A percentile compares a stretch with the other conserved stretches of the same genome.
These are phyloP conservation scores for Chlamydotis undulata DNA, from an alignment of 2,113 vertebrate genomes.

Conservation along the genomic window DNA sequence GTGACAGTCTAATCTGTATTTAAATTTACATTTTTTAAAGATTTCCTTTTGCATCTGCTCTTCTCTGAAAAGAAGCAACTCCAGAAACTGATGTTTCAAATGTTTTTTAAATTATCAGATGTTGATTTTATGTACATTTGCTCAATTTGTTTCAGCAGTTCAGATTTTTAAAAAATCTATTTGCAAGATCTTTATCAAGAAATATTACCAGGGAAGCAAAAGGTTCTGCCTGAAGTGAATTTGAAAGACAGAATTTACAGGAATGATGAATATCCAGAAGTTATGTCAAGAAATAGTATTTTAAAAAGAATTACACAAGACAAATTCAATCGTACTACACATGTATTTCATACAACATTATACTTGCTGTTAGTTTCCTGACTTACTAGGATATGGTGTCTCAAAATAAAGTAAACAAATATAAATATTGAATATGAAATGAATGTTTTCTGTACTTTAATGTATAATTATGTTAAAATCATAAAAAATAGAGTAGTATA, in stretches of 20 bases:
- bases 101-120: background rate
- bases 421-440: background rate
- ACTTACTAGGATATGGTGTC: background rate
- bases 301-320: background rate
- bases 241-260: background rate
- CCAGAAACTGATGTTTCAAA: background rate
- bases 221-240: background rate
- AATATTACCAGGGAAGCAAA: background rate
- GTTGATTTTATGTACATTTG: background rate
- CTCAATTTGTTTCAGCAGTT: background rate
- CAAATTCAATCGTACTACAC: background rate
- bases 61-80: background rate
- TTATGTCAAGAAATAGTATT: background rate
- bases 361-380: background rate
- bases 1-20: background rate
- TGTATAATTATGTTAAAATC: background rate
- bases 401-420: background rate
- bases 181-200: background rate
- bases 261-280: background rate
- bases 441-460: background rate
- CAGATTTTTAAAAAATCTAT: background rate
- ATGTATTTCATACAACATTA: background rate
- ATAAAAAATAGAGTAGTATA: background rate
- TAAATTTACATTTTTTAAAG: background rate
- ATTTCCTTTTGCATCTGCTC: background rate